Conservation (phyloP, 1,140 invertebrate genomes). For the Tribolium castaneum region DNA sequence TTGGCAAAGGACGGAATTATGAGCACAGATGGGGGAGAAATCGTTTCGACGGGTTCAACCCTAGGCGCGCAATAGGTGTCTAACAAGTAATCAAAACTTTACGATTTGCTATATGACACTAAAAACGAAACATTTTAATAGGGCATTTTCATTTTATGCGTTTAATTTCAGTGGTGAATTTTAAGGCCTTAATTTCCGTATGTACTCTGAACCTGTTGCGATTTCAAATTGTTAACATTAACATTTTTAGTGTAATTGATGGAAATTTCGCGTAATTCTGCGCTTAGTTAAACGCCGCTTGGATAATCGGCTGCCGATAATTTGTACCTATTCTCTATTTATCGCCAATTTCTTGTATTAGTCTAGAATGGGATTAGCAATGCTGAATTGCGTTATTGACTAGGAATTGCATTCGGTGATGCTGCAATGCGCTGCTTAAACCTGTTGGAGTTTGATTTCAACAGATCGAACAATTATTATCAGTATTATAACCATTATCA, state of each 20-base stretch:
- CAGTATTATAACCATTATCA: background rate
- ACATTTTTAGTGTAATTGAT: background rate
- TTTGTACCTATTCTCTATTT: background rate
- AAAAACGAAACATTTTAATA: constrained; percentile 1
- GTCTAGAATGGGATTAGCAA: constrained; percentile 4
- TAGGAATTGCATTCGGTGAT: constrained; percentile 1
- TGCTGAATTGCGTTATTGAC: background rate
- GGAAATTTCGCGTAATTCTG: background rate
- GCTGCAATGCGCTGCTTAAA: constrained; percentile 17
- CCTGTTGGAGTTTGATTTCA: background rate
- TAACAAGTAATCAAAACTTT: constrained; percentile 8
- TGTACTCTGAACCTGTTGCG: background rate
- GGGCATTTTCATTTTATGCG: background rate
- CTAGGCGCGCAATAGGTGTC: background rate
- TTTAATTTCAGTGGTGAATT: background rate
- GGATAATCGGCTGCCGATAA: background rate
- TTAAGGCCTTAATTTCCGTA: background rate
- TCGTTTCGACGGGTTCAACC: background rate
- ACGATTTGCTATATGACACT: background rate
- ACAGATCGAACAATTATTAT: background rate
- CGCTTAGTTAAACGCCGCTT: background rate
- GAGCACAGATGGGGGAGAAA: background rate
- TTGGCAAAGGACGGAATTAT: background rate
- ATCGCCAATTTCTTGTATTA: background rate
- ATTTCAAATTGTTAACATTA: background rate